These are phyloP conservation scores for Dromas ardeola DNA, from an alignment of 2,113 vertebrate species.

Conservation along the genomic window DNA sequence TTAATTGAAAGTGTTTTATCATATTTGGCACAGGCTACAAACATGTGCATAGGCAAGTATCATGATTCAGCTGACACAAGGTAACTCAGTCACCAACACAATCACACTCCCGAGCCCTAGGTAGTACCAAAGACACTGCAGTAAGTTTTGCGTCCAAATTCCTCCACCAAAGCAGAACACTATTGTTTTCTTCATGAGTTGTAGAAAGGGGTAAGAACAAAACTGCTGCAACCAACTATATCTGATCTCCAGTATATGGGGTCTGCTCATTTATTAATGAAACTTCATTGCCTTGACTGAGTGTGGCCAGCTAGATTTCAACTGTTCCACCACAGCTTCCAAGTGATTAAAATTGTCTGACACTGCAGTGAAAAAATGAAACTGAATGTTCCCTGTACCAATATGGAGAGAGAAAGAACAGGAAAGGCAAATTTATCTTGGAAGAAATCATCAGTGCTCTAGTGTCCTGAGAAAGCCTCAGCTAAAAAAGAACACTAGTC, in stretches of 20 bases:
- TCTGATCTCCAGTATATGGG: not conserved
- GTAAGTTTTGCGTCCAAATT: not conserved
- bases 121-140: not conserved
- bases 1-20: not conserved
- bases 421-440: not conserved
- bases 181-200: not conserved
- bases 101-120: not conserved
- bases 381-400: slow-evolving; percentile 50
- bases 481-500: not conserved
- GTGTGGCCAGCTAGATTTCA: not conserved
- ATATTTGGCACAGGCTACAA: not conserved
- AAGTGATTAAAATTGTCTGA: not conserved
- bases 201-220: not conserved
- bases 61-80: not conserved
- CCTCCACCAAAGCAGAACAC: not conserved
- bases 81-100: not conserved
- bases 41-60: fast-evolving
- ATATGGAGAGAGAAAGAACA: not conserved
- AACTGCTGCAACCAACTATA: not conserved
- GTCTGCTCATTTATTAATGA: not conserved
- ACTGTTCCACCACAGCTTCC: not conserved
- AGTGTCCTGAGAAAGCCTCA: not conserved
- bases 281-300: not conserved
- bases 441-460: not conserved
- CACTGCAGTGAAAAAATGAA: not conserved